These are phyloP conservation scores for Cerastis rubricosa DNA, from an alignment of 2,888 invertebrate genomes.

Conservation along the genomic window DNA sequence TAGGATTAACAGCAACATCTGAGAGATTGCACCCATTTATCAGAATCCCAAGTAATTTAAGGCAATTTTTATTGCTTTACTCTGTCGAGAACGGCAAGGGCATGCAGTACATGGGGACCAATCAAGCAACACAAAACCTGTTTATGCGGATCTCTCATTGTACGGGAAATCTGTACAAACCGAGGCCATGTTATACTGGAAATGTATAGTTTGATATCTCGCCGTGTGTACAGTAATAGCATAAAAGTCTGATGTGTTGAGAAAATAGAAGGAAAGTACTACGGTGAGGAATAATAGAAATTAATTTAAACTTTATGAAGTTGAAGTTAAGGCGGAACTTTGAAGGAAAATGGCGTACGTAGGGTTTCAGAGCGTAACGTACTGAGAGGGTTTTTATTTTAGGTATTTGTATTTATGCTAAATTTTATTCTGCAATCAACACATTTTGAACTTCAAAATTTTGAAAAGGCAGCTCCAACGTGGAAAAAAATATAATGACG, in stretches of 20 bases:
- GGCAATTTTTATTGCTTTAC: constrained; percentile 59
- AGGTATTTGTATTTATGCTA: neutral
- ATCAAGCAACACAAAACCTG: too few relatives aligned
- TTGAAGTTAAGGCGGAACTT: neutral
- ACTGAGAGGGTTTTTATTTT: neutral
- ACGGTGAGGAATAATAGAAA: constrained; percentile 38
- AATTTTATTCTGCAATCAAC: neutral
- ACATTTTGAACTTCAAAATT: neutral
- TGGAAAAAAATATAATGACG: neutral
- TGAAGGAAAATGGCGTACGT: neutral
- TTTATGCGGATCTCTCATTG: too few relatives aligned
- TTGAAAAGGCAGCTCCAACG: neutral
- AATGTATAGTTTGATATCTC: too few relatives aligned
- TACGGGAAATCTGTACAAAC: too few relatives aligned
- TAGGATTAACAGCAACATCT: constrained; percentile 19
- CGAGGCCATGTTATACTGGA: too few relatives aligned
- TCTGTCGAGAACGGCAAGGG: constrained; percentile 10
- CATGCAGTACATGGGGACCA: too few relatives aligned
- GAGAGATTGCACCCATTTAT: constrained; percentile 56
- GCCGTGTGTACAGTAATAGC: constrained; percentile 36
- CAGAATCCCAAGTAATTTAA: constrained; percentile 56
- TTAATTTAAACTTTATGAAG: constrained; percentile 49
- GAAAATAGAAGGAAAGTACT: constrained; percentile 34
- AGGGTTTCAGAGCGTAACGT: neutral
- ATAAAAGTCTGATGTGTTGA: constrained; percentile 39